A percentile compares a stretch with the other conserved stretches of the same genome.
Conservation (phyloP, 2,797 vertebrate species). For the Manis pentadactyla region DNA sequence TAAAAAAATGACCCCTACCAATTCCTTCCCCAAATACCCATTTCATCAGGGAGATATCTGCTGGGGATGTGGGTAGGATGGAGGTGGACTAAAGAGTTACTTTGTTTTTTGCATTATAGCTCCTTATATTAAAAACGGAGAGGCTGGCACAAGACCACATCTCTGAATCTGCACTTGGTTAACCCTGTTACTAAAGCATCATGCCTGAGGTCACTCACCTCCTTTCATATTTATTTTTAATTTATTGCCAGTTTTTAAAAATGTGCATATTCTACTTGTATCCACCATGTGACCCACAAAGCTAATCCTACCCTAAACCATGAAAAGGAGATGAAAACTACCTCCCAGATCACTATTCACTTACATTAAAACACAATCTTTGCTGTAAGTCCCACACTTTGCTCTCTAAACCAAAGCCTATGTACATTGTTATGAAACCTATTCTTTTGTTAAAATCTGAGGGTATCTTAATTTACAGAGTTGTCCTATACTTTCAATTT, state of each 20-base stretch:
- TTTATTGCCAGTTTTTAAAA: slow-evolving; percentile 61
- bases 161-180: neutral
- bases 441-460: slow-evolving; percentile 20
- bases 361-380: slow-evolving; percentile 60
- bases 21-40: neutral
- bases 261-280: slow-evolving; percentile 28
- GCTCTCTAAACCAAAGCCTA: neutral
- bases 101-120: neutral
- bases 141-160: neutral
- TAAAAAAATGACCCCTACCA: neutral
- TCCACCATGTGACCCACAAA: slow-evolving; percentile 61
- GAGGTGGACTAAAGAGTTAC: neutral
- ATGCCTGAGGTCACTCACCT: neutral
- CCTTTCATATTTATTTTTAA: slow-evolving; percentile 50
- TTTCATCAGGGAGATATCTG: slow-evolving; percentile 9
- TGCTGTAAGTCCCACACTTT: neutral
- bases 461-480: slow-evolving; percentile 35
- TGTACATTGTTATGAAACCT: neutral
- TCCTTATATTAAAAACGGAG: slow-evolving; percentile 18
- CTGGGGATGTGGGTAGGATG: neutral
- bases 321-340: slow-evolving; percentile 70
- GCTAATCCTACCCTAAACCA: slow-evolving; percentile 57
- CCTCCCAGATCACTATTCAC: slow-evolving; percentile 28
- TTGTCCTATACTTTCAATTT: neutral
- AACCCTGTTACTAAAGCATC: slow-evolving; percentile 21